These are phyloP conservation scores for Danaus melanippus DNA, from an alignment of 1,140 invertebrate species.

Conservation along the genomic window DNA sequence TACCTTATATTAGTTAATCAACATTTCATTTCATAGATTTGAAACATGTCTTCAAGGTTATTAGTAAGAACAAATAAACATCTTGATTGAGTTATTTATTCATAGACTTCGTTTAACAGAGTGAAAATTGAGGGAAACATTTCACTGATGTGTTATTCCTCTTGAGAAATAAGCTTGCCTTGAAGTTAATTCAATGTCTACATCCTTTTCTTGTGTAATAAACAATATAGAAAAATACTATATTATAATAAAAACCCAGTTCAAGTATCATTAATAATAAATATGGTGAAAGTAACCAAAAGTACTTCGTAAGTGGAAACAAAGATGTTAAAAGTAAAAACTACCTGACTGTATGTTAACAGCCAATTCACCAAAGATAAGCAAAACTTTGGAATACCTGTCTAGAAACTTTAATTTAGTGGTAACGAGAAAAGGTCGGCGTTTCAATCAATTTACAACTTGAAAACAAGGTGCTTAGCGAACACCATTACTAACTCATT, in stretches of 20 bases:
- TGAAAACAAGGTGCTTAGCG: constrained; percentile 34
- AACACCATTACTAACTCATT: constrained; percentile 18
- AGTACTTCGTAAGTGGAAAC: no score
- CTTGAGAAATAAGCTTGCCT: no score
- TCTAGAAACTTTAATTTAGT: constrained; percentile 37
- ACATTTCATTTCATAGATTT: constrained; percentile 2
- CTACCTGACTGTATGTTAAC: no score
- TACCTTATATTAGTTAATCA: no score
- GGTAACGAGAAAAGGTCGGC: constrained; percentile 54
- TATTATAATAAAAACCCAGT: no score
- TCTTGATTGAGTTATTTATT: constrained; percentile 20
- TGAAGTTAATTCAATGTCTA: no score
- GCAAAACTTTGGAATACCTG: constrained; percentile 26
- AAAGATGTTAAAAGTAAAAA: no score
- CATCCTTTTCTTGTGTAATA: no score
- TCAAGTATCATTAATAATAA: no score
- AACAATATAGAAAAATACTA: no score
- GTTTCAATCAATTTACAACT: constrained; percentile 61
- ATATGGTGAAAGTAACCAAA: no score
- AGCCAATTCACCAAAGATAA: constrained; percentile 23
- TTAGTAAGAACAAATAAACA: constrained; percentile 16
- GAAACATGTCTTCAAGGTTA: constrained; percentile 11
- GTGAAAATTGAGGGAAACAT: constrained; percentile 6
- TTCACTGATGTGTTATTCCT: no score
- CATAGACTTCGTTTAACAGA: constrained; percentile 9